Evolutionary conservation across 2,888 invertebrate genomes (phyloP).

Genomic region (Xestia rhomboidea): DNA sequence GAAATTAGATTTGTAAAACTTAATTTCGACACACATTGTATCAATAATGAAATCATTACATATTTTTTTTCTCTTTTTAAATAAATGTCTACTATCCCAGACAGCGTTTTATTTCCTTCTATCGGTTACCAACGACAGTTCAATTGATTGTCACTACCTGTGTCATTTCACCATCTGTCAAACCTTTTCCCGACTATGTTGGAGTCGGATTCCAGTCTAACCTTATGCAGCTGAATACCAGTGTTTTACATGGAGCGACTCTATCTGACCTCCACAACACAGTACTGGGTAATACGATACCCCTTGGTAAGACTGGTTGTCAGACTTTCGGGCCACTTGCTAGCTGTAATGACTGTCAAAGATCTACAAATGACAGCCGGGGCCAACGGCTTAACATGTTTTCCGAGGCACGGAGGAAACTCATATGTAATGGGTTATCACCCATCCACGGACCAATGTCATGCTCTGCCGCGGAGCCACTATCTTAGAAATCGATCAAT

Average conservation of each 20-base stretch:
- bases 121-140: no score
- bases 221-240: neutral
- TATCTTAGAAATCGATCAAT: no score
- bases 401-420: neutral
- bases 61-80: neutral
- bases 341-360: neutral
- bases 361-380: neutral
- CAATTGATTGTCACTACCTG: no score
- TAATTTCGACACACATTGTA: constrained; percentile 16
- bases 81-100: constrained; percentile 8
- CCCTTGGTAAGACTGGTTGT: neutral
- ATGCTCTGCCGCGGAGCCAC: no score
- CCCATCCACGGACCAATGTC: no score
- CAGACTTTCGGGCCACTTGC: neutral
- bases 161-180: neutral
- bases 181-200: no score
- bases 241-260: neutral
- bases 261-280: neutral
- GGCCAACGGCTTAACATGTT: neutral
- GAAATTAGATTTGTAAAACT: neutral
- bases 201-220: no score
- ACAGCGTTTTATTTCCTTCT: constrained; percentile 1
- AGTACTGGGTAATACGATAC: neutral
- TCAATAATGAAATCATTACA: neutral
- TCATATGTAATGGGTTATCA: neutral